A percentile compares a stretch with the other conserved stretches of the same genome.
Conservation (phyloP, 2,113 vertebrate species). For the Chrysemys picta region DNA sequence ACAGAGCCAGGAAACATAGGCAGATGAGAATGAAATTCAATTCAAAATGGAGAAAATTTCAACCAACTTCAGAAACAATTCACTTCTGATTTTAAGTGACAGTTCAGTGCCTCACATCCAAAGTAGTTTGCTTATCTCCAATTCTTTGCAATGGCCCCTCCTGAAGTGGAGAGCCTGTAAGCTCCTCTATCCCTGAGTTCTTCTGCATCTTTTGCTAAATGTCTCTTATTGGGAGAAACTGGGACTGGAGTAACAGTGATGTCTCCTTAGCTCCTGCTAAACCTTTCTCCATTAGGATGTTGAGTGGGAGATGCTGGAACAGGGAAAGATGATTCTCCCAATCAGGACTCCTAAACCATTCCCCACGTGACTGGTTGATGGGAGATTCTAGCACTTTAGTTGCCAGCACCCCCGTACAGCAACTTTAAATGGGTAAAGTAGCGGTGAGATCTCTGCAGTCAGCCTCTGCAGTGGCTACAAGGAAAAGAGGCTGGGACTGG, state of each 20-base stretch:
- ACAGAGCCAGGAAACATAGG: neutral
- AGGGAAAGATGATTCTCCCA: neutral
- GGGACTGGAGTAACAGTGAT: neutral
- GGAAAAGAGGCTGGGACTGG: neutral
- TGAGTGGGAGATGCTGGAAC: neutral
- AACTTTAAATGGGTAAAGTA: neutral
- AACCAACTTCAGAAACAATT: conserved; percentile 10
- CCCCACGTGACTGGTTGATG: fast-evolving
- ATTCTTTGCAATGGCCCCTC: neutral
- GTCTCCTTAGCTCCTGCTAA: neutral
- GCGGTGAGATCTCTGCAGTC: neutral
- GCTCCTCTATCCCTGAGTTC: neutral
- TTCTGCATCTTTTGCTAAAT: neutral
- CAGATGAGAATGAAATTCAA: conserved; percentile 2
- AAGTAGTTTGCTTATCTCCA: conserved; percentile 2
- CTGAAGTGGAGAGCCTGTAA: conserved; percentile 18
- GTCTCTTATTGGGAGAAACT: neutral
- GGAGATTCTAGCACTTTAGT: neutral
- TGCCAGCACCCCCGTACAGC: neutral
- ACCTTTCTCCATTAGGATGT: neutral
- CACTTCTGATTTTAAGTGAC: conserved; percentile 2
- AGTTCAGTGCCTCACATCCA: neutral
- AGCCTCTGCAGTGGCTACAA: fast-evolving
- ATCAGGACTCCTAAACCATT: fast-evolving
- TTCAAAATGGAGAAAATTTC: conserved; percentile 47